A percentile compares a stretch with the other conserved stretches of the same genome.
These are phyloP conservation scores for Deilephila porcellus DNA, from an alignment of 2,888 invertebrate species.

Conservation along the genomic window DNA sequence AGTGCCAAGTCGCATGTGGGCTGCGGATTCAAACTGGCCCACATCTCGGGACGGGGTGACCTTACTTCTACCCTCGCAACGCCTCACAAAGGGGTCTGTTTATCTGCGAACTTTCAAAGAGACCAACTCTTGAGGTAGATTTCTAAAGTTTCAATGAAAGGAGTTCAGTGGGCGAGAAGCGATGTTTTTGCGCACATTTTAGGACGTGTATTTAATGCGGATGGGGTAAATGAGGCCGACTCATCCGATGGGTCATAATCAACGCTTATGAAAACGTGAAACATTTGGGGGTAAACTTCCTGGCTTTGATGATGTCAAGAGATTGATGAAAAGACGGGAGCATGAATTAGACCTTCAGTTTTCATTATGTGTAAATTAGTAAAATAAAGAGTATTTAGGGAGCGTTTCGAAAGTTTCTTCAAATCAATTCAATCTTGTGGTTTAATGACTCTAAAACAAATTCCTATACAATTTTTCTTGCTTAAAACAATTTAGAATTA, in stretches of 20 bases:
- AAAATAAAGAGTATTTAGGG: no score
- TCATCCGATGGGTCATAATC: background rate
- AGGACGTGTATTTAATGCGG: background rate
- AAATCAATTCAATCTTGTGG: no score
- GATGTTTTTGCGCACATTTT: background rate
- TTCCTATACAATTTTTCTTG: no score
- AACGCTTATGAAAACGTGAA: no score
- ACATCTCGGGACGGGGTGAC: slow-evolving; percentile 8
- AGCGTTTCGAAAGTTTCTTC: no score
- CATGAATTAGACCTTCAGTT: no score
- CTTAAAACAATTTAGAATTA: no score
- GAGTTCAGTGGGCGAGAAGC: background rate
- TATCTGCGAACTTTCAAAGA: background rate
- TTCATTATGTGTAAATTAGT: no score
- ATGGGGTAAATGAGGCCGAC: background rate
- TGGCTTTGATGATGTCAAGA: no score
- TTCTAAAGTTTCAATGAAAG: background rate
- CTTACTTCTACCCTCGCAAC: background rate
- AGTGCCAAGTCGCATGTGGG: slow-evolving; percentile 8
- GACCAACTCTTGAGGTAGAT: slow-evolving; percentile 4
- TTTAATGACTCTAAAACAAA: no score
- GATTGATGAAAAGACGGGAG: no score
- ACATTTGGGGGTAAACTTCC: no score
- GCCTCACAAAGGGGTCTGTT: background rate
- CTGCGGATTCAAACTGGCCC: slow-evolving; percentile 6